Base-by-base conservation (phyloP, 2,888 invertebrate species). In the Brachylomia viminalis region DNA sequence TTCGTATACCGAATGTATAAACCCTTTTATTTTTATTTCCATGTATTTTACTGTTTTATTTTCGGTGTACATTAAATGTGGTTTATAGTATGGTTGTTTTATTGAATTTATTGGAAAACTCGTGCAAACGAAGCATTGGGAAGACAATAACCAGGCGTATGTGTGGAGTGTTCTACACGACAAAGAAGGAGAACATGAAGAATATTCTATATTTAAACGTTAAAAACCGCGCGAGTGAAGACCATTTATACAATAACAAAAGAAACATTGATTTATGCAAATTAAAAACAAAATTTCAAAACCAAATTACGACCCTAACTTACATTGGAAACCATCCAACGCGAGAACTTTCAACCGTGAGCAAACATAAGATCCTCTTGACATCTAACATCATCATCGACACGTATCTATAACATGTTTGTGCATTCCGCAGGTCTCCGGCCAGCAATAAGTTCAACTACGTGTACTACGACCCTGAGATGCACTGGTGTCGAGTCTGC, bases 401-500 rank as follows among this genome's bases (percentile, higher is more conserved):
- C 17, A 6, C 13, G 0, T 70, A 15, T 27, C 20, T 72, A 30
- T 75, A 75, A 70, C 23, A 67, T 20, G 30, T 11, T 13, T 33
- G 38, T 52, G 10, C 6, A 30, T 69, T 38, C 68, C 65, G 13
- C 91, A 96, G 96, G 89, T 96, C 96, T 0, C 96, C 96, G 1
- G 85, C 77, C 0, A 90, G 85, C 72, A 96, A 91, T 80, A 97
- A 97, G 92, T 98, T 97, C 93, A 98, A 98, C 97, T 98, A 98
- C 91, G 97, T 98, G 72, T 98, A 98, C 95, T 98, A 98, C 92
- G 98, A 99, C 94, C 98, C 98, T 0, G 98, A 98, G 95, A 98
- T 98, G 97, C 98, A 98, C 92, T 99, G 99, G 99, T 99, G 98
- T 93, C 97, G 98, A 74, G 97, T 98, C 68, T 99, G 99, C 95